Evolutionary conservation across 2,113 vertebrate genomes (phyloP).

Genomic region (Sander lucioperca): DNA sequence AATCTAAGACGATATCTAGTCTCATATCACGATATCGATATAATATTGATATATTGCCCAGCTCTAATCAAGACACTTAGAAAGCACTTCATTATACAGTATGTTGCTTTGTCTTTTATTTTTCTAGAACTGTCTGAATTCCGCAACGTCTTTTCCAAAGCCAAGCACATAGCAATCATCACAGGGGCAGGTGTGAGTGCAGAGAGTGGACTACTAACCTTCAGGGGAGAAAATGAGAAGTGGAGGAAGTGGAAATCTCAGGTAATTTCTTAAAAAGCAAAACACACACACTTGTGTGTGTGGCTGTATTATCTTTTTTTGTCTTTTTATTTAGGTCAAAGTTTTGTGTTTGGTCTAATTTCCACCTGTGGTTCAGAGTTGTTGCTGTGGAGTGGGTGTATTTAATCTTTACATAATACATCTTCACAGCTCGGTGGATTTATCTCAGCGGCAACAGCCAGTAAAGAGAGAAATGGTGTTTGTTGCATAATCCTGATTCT

Average conservation of each 20-base stretch:
- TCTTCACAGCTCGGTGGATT: slow-evolving; percentile 40
- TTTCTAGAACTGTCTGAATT: slow-evolving; percentile 91
- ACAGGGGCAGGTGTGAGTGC: slow-evolving; percentile 94
- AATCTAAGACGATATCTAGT: too few relatives aligned
- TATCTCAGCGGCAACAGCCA: slow-evolving; percentile 19
- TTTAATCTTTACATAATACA: slow-evolving; percentile 51
- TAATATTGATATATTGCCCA: too few relatives aligned
- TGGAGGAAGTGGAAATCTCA: slow-evolving; percentile 97
- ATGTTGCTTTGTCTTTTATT: slow-evolving; percentile 4
- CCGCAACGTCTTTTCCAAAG: slow-evolving; percentile 90
- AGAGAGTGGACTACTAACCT: slow-evolving; percentile 94
- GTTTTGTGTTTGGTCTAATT: slow-evolving; percentile 30
- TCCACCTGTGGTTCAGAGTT: slow-evolving; percentile 36
- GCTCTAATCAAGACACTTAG: neutral
- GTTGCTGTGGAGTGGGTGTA: slow-evolving; percentile 32
- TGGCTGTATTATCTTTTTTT: neutral
- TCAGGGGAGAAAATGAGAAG: slow-evolving; percentile 90
- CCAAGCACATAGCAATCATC: slow-evolving; percentile 93
- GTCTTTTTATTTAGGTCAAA: slow-evolving; percentile 26
- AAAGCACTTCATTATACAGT: neutral
- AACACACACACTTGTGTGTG: neutral
- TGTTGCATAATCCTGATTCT: slow-evolving; percentile 44
- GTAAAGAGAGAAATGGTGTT: slow-evolving; percentile 3
- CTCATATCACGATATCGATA: too few relatives aligned
- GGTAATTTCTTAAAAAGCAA: slow-evolving; percentile 72